Evolutionary conservation across 2,797 vertebrate genomes (phyloP), one percentile per base, ranked within the genome.

Genomic region (Centropyge bicolor): DNA sequence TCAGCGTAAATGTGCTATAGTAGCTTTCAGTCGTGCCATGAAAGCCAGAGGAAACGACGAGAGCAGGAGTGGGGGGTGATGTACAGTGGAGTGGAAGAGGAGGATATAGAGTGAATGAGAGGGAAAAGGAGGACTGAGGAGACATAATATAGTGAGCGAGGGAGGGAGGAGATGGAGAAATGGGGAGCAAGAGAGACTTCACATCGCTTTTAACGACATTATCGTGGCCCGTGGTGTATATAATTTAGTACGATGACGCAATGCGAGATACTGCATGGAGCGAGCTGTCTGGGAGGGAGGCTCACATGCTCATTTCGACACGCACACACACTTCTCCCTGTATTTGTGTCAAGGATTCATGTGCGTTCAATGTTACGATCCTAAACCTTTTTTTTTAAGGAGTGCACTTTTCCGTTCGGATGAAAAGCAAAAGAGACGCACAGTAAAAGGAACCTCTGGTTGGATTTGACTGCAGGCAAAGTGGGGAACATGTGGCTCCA

Each of bases 181-280:
- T 10, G 76, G 71, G 79, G 73, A 86, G 84, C 75, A 85, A 57
- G 86, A 91, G 88, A 90, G 88, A 88, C 87, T 86, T 88, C 84
- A 85, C 88, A 85, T 91, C 80, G 88, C 92, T 93, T 94, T 95
- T 93, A 94, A 93, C 93, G 45, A 89, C 92, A 93, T 93, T 92
- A 93, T 84, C 75, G 70, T 77, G 82, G 84, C 70, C 78, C 56
- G 13, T 69, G 55, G 88, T 90, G 90, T 94, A 74, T 94, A 94
- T 95, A 93, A 95, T 95, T 95, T 93, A 94, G 86, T 90, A 84
- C 73, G 46, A 63, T 93, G 92, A 93, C 83, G 90, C 83, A 93
- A 89, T 82, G 80, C 72, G 84, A 85, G 86, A 85, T 80, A 76
- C 81, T 70, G 84, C 89, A 85, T 56, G 45, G 75, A 74, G 82